These are phyloP conservation scores for Catamblyrhynchus diadema DNA, from an alignment of 2,797 vertebrate species.

Conservation along the genomic window DNA sequence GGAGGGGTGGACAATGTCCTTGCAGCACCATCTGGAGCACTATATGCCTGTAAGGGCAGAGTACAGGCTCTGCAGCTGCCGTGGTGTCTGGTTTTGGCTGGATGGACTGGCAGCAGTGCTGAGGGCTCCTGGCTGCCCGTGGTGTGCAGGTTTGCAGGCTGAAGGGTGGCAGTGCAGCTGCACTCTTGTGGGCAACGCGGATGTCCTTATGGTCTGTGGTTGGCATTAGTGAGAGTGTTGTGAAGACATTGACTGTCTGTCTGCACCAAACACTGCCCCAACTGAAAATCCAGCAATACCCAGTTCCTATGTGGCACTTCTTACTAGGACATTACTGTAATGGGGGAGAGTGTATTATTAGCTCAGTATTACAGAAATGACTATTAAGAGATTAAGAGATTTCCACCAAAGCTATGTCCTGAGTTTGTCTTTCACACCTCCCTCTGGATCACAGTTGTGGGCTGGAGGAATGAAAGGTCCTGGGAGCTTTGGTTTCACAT, in stretches of 20 bases:
- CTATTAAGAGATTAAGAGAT: accelerated
- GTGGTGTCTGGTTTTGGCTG: accelerated
- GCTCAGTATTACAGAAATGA: neutral
- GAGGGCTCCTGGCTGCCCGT: accelerated
- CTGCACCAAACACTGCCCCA: neutral
- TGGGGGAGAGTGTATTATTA: neutral
- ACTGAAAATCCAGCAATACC: neutral
- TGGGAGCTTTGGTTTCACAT: neutral
- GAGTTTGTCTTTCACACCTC: neutral
- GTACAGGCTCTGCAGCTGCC: neutral
- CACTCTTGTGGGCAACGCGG: accelerated
- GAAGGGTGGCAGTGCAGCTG: neutral
- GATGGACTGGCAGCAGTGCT: accelerated
- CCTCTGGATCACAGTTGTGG: neutral
- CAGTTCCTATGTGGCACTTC: accelerated
- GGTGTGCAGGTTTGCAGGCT: accelerated
- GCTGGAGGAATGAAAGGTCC: neutral
- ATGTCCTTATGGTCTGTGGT: accelerated
- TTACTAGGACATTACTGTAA: neutral
- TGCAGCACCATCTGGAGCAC: neutral
- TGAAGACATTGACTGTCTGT: accelerated
- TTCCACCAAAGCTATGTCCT: neutral
- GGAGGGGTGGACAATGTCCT: neutral
- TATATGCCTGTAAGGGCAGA: accelerated
- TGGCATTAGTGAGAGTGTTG: neutral